Evolutionary conservation across 2,797 vertebrate species (phyloP).

Genomic region (Capromys pilorides): DNA sequence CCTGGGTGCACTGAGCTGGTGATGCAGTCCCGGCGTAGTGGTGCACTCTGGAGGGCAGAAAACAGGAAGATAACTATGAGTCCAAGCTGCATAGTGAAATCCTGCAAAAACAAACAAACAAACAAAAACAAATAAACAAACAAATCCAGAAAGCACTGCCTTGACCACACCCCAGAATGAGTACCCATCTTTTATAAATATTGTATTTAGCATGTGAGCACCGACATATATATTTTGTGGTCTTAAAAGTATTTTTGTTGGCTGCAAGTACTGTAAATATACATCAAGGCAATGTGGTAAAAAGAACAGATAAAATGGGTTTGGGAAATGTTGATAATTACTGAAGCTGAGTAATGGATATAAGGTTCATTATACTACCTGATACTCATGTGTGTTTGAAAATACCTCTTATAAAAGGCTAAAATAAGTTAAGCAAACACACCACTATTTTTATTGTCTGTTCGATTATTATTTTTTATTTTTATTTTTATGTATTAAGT

Average conservation of each 20-base stretch:
- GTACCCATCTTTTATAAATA: background rate
- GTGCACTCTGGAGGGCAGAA: too few relatives aligned
- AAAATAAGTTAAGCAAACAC: background rate
- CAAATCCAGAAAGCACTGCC: background rate
- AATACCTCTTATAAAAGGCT: background rate
- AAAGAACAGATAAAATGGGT: background rate
- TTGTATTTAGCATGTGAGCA: background rate
- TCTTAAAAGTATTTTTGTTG: constrained; percentile 9
- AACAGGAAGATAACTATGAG: too few relatives aligned
- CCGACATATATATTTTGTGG: background rate
- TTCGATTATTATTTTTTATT: too few relatives aligned
- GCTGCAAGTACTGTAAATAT: background rate
- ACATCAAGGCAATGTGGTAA: background rate
- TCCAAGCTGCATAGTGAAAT: too few relatives aligned
- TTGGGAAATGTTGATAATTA: background rate
- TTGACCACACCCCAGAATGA: background rate
- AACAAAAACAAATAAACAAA: too few relatives aligned
- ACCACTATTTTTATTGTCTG: background rate
- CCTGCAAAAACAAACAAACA: too few relatives aligned
- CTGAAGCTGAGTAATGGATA: background rate
- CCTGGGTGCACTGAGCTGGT: too few relatives aligned
- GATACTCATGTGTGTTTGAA: background rate
- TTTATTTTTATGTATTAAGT: too few relatives aligned
- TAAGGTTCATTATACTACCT: background rate
- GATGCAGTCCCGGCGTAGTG: too few relatives aligned